Conservation (phyloP, 1,140 invertebrate genomes). For the Platorchestia sp. region DNA sequence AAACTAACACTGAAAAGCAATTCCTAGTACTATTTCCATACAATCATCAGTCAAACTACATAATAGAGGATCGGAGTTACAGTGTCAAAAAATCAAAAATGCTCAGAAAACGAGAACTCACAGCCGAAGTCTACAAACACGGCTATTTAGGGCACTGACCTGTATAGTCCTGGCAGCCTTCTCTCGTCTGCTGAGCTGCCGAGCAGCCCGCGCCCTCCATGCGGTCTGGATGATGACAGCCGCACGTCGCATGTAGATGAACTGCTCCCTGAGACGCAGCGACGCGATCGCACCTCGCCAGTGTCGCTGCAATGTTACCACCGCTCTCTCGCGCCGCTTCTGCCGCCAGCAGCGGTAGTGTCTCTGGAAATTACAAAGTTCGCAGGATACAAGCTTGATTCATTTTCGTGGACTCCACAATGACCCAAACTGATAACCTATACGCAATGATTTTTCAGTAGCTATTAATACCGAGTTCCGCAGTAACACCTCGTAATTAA, state of each 20-base stretch:
- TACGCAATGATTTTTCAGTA: too few species aligned
- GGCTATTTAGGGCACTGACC: constrained; percentile 56
- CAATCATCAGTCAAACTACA: too few species aligned
- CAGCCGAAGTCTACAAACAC: too few species aligned
- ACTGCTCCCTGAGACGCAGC: constrained; percentile 59
- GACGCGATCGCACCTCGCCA: constrained; percentile 62
- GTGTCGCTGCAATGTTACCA: constrained; percentile 59
- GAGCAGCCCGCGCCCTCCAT: constrained; percentile 57
- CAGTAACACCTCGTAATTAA: too few species aligned
- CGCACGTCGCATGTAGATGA: constrained; percentile 62
- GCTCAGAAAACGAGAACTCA: too few species aligned
- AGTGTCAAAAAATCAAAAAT: too few species aligned
- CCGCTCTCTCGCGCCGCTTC: constrained; percentile 45
- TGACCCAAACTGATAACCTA: too few species aligned
- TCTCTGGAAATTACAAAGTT: neutral
- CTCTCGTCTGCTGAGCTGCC: constrained; percentile 18
- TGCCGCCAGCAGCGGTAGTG: neutral
- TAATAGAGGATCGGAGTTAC: too few species aligned
- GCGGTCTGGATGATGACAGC: constrained; percentile 62
- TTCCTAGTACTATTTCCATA: too few species aligned
- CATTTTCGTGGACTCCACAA: too few species aligned
- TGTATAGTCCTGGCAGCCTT: constrained; percentile 62
- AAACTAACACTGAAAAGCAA: too few species aligned
- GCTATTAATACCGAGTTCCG: too few species aligned
- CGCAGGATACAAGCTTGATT: neutral